Base-by-base conservation (phyloP, 2,113 vertebrate species). In the Naja naja region DNA sequence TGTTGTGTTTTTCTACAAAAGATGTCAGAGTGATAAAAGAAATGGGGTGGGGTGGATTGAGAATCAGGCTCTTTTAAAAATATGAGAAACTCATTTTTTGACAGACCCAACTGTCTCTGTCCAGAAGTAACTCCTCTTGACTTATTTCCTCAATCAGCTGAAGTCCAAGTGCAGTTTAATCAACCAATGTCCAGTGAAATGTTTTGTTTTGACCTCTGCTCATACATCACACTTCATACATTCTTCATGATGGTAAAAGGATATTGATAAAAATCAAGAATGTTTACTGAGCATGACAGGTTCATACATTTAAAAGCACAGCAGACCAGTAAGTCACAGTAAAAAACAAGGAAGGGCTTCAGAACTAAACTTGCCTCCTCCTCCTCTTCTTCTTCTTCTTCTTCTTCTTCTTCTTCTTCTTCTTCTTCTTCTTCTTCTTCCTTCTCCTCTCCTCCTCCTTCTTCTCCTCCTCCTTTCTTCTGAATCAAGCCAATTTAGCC, bases 151-250 rank as follows among this genome's bases (percentile, higher is more conserved):
- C 34, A 20, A 39, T 7, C 69, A 74, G n/a, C n/a, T 74, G n/a
- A 39, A 20, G 69, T 55, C 90, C 47, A 85, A 55, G n/a, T 25
- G 25, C 22, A 16, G 90, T 43, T 91, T 18, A 39, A 34, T 54
- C 10, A 7, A 43, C 34, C 16, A 5, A n/a, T n/a, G 45, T 90
- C 34, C 5, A 16, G 3, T 91, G 49, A 14, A 27, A 20, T 64
- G 7, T 93, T 53, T 58, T 93, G 27, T 12, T 95, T 60, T 85
- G 0, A 89, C 89, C 91, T 92, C 3, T 94, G 64, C 91, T 74
- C 91, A n/a, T n/a, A n/a, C n/a, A n/a, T n/a, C n/a, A n/a, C n/a
- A 34, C 54, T 89, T 43, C 45, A 52, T 53, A 14, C 56, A 81
- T 81, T 89, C 9, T 74, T 94, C n/a, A 64, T 5, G 18, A n/a